A percentile compares a stretch with the other conserved stretches of the same genome.
Evolutionary conservation across 1,140 invertebrate species (phyloP).

Genomic region (Drosophila orena): DNA sequence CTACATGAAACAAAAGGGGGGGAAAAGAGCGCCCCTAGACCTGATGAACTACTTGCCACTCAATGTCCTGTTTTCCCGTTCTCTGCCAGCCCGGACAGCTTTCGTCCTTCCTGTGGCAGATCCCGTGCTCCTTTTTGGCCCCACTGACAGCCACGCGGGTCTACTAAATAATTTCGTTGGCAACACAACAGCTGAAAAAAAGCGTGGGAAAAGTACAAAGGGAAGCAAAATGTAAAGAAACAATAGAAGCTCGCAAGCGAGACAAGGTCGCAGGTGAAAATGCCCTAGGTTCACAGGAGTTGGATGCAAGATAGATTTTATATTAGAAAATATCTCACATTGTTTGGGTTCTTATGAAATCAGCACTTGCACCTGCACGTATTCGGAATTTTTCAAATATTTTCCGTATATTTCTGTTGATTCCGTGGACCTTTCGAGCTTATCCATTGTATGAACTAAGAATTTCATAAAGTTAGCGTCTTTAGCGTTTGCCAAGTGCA

Average conservation of each 20-base stretch:
- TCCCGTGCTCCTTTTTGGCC: slow-evolving; percentile 4
- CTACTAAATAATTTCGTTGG: slow-evolving; percentile 60
- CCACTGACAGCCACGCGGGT: slow-evolving; percentile 43
- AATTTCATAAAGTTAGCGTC: neutral
- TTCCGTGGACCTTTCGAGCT: too few species aligned
- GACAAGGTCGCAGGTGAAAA: neutral
- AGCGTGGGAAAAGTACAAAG: slow-evolving; percentile 20
- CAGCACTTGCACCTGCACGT: too few species aligned
- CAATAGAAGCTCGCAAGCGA: neutral
- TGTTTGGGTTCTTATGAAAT: neutral
- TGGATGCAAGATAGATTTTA: neutral
- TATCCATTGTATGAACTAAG: too few species aligned
- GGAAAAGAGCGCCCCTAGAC: slow-evolving; percentile 6
- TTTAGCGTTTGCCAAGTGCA: neutral
- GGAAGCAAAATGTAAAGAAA: slow-evolving; percentile 39
- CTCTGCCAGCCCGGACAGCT: slow-evolving; percentile 16
- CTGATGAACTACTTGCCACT: slow-evolving; percentile 48
- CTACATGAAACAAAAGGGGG: neutral
- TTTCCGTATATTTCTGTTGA: neutral
- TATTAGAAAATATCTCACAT: neutral
- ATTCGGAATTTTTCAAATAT: neutral
- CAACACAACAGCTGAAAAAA: slow-evolving; percentile 23
- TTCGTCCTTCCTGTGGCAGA: neutral
- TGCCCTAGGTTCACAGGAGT: slow-evolving; percentile 4
- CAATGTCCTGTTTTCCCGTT: slow-evolving; percentile 27